Evolutionary conservation across 1,140 invertebrate species (phyloP), one percentile per base, ranked within the genome.

Genomic region (Penaeus indicus): DNA sequence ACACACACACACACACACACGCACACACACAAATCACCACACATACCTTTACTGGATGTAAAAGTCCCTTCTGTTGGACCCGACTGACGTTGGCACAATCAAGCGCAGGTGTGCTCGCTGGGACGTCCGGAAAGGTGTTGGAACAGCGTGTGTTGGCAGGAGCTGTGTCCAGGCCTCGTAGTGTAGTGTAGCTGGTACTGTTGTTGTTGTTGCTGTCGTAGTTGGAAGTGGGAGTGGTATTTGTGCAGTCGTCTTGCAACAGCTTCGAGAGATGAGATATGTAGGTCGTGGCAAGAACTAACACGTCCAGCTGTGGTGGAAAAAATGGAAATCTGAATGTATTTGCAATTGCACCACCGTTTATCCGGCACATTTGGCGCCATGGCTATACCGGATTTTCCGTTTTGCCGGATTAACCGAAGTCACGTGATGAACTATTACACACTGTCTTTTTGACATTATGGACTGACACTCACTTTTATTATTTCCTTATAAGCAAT

Each of bases 281-380:
- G 88, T 94, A 94, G 38, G 93, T 92, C 1, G 93, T 93, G 8
- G 93, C 93, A 67, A 94, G 89, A 1, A 93, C 92, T 0, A 94
- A 90, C 18, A 94, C 92, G 77, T 94, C 93, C 62, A 94, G 90
- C 89, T 94, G 94, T 16, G 27, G 93, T 93, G 16, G 93, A 7
- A 60, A 25, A 60, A 18, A 67, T 67, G 25, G 72, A 0, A 8
- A n/a, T 75, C 27, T 38, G 60, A n/a, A 22, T 22, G 16, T 27
- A 75, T 8, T 42, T 8, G 3, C 38, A 8, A 42, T 1, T 42
- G 38, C 4, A 42, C 38, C 38, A 42, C 7, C 38, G 38, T 42
- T 42, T 42, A 42, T 42, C 38, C 38, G 38, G 38, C 38, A 42
- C 38, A 42, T 42, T 8, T 42, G 38, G 38, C 7, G 2, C 38